These are phyloP conservation scores for Bufo bufo DNA, from an alignment of 2,113 vertebrate species.

Conservation along the genomic window DNA sequence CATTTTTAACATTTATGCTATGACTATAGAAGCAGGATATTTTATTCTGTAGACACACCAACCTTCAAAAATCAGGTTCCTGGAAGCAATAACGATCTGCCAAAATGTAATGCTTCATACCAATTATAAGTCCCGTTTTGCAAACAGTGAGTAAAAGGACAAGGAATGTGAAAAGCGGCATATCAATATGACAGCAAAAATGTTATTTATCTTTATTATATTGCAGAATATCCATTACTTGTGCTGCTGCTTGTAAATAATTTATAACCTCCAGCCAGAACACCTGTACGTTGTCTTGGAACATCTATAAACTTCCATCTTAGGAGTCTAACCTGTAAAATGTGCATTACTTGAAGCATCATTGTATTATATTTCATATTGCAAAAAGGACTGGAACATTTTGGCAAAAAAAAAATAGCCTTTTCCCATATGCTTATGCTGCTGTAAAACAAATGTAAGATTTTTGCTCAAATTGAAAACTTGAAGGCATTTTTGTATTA, in stretches of 20 bases:
- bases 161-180: conserved; percentile 44
- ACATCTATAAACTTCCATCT: conserved; percentile 35
- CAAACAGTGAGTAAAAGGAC: conserved; percentile 29
- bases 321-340: conserved; percentile 31
- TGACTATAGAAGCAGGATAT: too few species aligned
- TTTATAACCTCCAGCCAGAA: conserved; percentile 49
- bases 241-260: conserved; percentile 51
- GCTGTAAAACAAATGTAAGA: conserved; percentile 2
- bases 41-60: background rate
- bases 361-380: conserved; percentile 2
- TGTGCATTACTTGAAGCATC: conserved; percentile 36
- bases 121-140: conserved; percentile 39
- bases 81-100: background rate
- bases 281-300: conserved; percentile 46
- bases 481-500: conserved; percentile 27
- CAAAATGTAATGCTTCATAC: conserved; percentile 39
- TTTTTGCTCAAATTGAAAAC: conserved; percentile 25
- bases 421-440: conserved; percentile 16
- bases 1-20: background rate
- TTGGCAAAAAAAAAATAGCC: conserved; percentile 17
- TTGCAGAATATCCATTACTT: conserved; percentile 45
- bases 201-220: conserved; percentile 55
- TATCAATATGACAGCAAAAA: conserved; percentile 49
- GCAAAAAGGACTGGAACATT: conserved; percentile 21
- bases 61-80: conserved; percentile 8